A percentile compares a stretch with the other conserved stretches of the same genome.
Evolutionary conservation across 2,797 vertebrate species (phyloP).

Genomic region (Podargus strigoides): DNA sequence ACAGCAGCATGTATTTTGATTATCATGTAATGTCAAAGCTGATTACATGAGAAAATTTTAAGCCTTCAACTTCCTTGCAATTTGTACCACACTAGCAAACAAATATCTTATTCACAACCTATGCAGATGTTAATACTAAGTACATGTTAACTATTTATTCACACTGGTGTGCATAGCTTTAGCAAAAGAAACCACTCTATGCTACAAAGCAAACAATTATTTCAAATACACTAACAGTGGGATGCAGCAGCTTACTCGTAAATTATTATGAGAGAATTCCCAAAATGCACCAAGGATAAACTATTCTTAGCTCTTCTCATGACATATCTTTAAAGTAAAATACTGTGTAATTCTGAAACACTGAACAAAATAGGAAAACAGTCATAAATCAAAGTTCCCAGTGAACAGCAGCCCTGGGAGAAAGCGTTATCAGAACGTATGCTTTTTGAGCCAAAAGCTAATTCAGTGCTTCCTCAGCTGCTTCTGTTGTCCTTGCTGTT

Average conservation of each 20-base stretch:
- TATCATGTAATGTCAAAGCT: conserved; percentile 15
- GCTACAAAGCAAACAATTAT: neutral
- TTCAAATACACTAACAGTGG: neutral
- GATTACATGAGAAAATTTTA: conserved; percentile 11
- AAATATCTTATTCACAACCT: neutral
- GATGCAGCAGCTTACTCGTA: accelerated
- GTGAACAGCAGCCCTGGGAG: neutral
- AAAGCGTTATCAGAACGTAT: neutral
- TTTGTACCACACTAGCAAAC: neutral
- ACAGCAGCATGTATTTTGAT: neutral
- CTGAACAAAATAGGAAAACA: neutral
- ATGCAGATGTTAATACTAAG: neutral
- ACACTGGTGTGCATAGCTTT: accelerated
- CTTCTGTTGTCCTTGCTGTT: neutral
- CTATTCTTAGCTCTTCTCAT: neutral
- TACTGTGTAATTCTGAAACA: neutral
- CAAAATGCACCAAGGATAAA: neutral
- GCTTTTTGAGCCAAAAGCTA: neutral
- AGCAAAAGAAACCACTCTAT: neutral
- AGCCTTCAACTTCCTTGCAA: conserved; percentile 26
- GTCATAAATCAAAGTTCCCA: neutral
- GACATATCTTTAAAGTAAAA: neutral
- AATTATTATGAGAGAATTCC: neutral
- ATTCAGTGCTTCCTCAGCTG: neutral
- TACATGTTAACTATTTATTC: neutral